Conservation (phyloP, 2,113 vertebrate genomes). For the Seriola rivoliana region DNA sequence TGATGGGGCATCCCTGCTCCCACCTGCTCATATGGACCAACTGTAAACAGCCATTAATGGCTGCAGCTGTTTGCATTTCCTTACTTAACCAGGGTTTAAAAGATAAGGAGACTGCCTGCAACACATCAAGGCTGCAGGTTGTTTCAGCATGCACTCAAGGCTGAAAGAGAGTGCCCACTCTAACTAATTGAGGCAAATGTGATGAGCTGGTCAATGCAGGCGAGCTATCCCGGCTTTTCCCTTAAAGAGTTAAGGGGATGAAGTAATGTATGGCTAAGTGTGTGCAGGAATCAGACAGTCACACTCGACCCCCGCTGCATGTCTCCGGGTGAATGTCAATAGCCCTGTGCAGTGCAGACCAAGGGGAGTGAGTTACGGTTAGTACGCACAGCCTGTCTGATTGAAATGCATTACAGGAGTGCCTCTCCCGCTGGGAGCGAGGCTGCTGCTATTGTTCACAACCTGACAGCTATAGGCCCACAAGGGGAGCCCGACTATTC, state of each 20-base stretch:
- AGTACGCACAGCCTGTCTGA: slow-evolving; percentile 66
- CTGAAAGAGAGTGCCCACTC: slow-evolving; percentile 68
- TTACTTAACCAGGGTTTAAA: slow-evolving; percentile 70
- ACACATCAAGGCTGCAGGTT: slow-evolving; percentile 67
- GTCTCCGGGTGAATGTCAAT: slow-evolving; percentile 69
- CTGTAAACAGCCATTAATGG: slow-evolving; percentile 64
- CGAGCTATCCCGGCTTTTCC: slow-evolving; percentile 34
- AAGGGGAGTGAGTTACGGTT: slow-evolving; percentile 75
- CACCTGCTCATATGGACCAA: slow-evolving; percentile 55
- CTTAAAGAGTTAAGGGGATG: slow-evolving; percentile 67
- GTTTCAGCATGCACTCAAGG: slow-evolving; percentile 69
- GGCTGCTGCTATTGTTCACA: slow-evolving; percentile 78
- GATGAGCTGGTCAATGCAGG: slow-evolving; percentile 70
- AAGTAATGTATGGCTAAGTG: slow-evolving; percentile 71
- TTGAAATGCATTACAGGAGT: slow-evolving; percentile 79
- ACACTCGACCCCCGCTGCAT: slow-evolving; percentile 45
- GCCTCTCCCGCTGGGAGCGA: slow-evolving; percentile 65
- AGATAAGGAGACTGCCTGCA: slow-evolving; percentile 47
- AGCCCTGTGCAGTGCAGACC: slow-evolving; percentile 48
- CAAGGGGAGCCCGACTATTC: slow-evolving; percentile 58
- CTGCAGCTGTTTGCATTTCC: slow-evolving; percentile 65
- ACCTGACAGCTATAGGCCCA: slow-evolving; percentile 61
- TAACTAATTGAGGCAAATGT: slow-evolving; percentile 75
- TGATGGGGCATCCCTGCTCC: slow-evolving; percentile 44
- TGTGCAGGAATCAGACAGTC: slow-evolving; percentile 69